Evolutionary conservation across 2,113 vertebrate genomes (phyloP).

Genomic region (Mungos mungo): DNA sequence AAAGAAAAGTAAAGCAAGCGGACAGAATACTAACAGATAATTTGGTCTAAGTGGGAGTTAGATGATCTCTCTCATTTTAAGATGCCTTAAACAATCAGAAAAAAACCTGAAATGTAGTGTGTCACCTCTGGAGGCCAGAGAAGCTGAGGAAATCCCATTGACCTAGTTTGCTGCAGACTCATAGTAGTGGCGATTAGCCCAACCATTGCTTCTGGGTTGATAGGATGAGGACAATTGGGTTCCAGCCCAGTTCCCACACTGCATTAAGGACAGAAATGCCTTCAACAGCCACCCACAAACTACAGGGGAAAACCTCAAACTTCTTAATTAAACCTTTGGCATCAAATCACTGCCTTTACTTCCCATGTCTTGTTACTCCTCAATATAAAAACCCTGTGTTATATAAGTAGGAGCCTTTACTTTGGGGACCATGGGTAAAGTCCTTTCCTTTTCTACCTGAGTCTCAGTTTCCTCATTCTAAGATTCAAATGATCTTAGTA

Average conservation of each 20-base stretch:
- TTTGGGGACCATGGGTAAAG: neutral
- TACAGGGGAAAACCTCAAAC: neutral
- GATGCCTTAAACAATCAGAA: constrained; percentile 28
- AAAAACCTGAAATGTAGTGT: neutral
- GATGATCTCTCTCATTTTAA: constrained; percentile 52
- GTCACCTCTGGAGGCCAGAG: neutral
- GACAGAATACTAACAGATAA: neutral
- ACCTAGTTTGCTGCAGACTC: constrained; percentile 54
- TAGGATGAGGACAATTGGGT: constrained; percentile 51
- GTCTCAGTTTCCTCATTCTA: neutral
- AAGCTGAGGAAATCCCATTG: constrained; percentile 51
- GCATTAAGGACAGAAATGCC: constrained; percentile 57
- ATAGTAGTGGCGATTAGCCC: neutral
- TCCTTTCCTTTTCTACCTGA: neutral
- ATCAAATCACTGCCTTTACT: neutral
- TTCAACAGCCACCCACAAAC: constrained; percentile 52
- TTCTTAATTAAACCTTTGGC: constrained; percentile 26
- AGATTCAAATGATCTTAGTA: neutral
- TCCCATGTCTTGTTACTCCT: neutral
- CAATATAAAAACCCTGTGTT: neutral
- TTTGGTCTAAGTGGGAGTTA: constrained; percentile 47
- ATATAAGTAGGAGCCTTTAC: neutral
- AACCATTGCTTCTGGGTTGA: constrained; percentile 1
- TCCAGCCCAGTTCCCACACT: constrained; percentile 65
- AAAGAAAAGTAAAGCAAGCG: constrained; percentile 19